phyloP scores from a whole-genome alignment of 1,140 invertebrate species.

The Anoplophora glabripennis region DNA sequence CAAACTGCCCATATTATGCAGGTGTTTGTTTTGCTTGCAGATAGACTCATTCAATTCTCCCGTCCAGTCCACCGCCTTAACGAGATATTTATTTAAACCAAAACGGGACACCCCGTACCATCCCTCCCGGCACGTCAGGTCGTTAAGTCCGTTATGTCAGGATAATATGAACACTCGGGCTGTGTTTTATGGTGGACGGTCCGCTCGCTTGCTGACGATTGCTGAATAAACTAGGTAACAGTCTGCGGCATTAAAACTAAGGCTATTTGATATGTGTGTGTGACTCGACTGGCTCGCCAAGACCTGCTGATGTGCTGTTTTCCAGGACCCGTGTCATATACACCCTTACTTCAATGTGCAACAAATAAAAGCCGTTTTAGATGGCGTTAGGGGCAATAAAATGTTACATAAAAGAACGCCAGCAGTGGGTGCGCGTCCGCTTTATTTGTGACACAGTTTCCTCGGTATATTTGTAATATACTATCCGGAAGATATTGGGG shows the following conservation, averaged over 20 bases:
- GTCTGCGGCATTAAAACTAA: slow-evolving; percentile 32
- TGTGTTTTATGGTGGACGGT: slow-evolving; percentile 32
- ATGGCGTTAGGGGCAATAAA: too few relatives aligned
- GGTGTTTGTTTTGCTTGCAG: too few relatives aligned
- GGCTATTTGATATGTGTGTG: slow-evolving; percentile 7
- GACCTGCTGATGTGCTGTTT: neutral
- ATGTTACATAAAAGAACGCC: too few relatives aligned
- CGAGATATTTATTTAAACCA: too few relatives aligned
- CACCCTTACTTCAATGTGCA: neutral
- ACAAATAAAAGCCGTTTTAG: too few relatives aligned
- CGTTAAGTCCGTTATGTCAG: slow-evolving; percentile 30
- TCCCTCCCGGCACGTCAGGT: slow-evolving; percentile 26
- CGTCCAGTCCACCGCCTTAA: too few relatives aligned
- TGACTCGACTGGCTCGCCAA: neutral
- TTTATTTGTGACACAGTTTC: too few relatives aligned
- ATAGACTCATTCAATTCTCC: too few relatives aligned
- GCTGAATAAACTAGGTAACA: slow-evolving; percentile 40
- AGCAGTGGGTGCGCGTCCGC: too few relatives aligned
- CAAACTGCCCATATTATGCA: too few relatives aligned
- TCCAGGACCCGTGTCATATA: neutral
- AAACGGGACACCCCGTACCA: slow-evolving; percentile 27
- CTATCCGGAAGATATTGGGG: too few relatives aligned
- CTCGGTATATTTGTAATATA: too few relatives aligned
- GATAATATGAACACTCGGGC: slow-evolving; percentile 31
- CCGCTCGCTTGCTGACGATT: slow-evolving; percentile 32